Base-by-base conservation (phyloP, 2,888 invertebrate species). In the Tetranychus piercei region DNA sequence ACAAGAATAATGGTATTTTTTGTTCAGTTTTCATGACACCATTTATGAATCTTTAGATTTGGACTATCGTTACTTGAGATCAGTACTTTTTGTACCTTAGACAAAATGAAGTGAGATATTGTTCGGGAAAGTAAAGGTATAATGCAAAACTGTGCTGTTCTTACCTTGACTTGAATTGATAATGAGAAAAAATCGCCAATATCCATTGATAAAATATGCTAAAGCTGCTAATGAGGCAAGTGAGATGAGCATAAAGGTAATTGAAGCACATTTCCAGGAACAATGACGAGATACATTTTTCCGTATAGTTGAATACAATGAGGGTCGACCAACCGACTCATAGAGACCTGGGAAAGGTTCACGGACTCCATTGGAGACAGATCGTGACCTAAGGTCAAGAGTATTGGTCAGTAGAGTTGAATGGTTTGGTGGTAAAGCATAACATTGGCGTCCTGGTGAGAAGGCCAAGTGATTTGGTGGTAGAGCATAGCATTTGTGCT, bases 211-310 rank as follows among this genome's bases (percentile, higher is more conserved):
- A 34, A 34, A 34, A 86, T 94, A 94, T 80, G 92, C 91, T 83
- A 94, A 88, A 88, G 93, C 92, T 80, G 93, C 93, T 81, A 91
- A 89, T 81, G 94, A 87, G 81, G 90, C 89, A 82, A 94, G 90
- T 82, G 90, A 89, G 81, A 94, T 86, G 82, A 94, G 87, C 83
- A 94, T 92, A 85, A 94, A 89, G 81, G 90, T 89, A 83, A 95
- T 91, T 84, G 92, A 92, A 83, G 92, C 89, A 84, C 94, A 94
- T 85, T 93, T 92, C 95, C 95, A 95, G 82, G 93, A 91, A 84
- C 94, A 94, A 85, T 93, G 92, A 95, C 95, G 95, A 82, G 93
- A 91, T 91, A 92, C 80, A 34, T 91, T 88, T 85, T 93, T 93
- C 86, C 92, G 91, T 86, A 92, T n/a, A 9, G 11, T 69, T 18